Percentiles rank a stretch among this genome's conserved stretches.
Evolutionary conservation across 2,888 invertebrate genomes (phyloP).

Genomic region (Silvanus unidentatus): DNA sequence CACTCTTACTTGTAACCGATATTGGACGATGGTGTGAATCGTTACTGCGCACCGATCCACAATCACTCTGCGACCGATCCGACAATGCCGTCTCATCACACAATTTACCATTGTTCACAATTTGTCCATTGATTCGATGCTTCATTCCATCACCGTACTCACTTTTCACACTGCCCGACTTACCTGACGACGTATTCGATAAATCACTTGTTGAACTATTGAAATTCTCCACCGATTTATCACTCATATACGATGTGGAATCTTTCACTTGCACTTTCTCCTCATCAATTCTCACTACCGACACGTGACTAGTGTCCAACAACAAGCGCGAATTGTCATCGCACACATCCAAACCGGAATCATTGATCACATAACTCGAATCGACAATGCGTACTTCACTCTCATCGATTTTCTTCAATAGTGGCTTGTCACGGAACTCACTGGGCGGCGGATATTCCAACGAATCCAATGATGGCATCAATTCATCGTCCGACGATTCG

Average conservation of each 20-base stretch:
- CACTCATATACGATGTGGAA: slow-evolving; percentile 48
- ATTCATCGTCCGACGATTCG: slow-evolving; percentile 68
- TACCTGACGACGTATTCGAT: slow-evolving; percentile 41
- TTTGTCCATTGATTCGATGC: slow-evolving; percentile 49
- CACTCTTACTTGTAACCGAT: slow-evolving; percentile 49
- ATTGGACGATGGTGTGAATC: slow-evolving; percentile 42
- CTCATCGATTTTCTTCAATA: slow-evolving; percentile 67
- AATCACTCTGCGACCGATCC: slow-evolving; percentile 65
- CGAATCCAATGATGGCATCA: slow-evolving; percentile 69
- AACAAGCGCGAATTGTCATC: slow-evolving; percentile 42
- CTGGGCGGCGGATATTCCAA: slow-evolving; percentile 55
- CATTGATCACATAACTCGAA: slow-evolving; percentile 63
- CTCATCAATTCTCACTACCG: slow-evolving; percentile 84
- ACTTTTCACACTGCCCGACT: slow-evolving; percentile 38
- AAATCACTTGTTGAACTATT: slow-evolving; percentile 44
- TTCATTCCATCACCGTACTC: slow-evolving; percentile 44
- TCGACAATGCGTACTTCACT: slow-evolving; percentile 76
- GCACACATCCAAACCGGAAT: slow-evolving; percentile 59
- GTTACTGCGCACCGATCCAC: slow-evolving; percentile 63
- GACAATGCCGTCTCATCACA: slow-evolving; percentile 48
- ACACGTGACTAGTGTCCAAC: slow-evolving; percentile 80
- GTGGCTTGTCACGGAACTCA: slow-evolving; percentile 45
- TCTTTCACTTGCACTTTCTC: slow-evolving; percentile 69
- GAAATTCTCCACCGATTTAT: slow-evolving; percentile 32
- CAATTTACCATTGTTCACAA: slow-evolving; percentile 45